Base-by-base conservation (phyloP, 2,113 vertebrate species). In the Scomber japonicus region DNA sequence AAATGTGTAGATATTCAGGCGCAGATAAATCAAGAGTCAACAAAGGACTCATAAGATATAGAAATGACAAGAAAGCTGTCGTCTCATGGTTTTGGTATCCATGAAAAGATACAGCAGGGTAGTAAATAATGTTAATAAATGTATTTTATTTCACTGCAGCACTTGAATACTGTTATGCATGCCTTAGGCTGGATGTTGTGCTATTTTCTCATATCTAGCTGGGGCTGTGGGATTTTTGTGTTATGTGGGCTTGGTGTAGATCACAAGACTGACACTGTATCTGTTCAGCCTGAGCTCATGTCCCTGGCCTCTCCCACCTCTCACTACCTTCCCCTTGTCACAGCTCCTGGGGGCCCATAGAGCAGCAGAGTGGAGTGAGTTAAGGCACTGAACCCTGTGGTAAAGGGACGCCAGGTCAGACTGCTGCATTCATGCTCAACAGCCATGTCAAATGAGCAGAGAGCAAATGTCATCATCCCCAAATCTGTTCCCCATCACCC, bases 11-110 rank as follows among this genome's bases (percentile, higher is more conserved):
- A 78, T 86, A 76, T 89, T 89, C 30, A 59, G 62, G 54, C 11
- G 35, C 30, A 49, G 55, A 88, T 79, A 57, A 86, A 85, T 89
- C 50, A 78, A 65, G 49, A 56, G 50, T 80, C 62, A 80, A 74
- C 55, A 71, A 73, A 87, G 13, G 59, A 72, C 46, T 75, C 60
- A 59, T 61, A 48, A 46, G 17, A n/a, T 51, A 31, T 45, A 57
- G 27, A 53, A 71, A 79, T 79, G 54, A 75, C 30, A 74, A 75
- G n/a, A 78, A 60, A 72, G 65, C 57, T 81, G 62, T 72, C 14
- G 2, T 83, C 79, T 60, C 14, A 56, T 30, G 50, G 63, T 64
- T 66, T 75, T 31, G 48, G 11, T 59, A 50, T 45, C 30, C 15
- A n/a, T 57, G 11, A 21, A 63, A 61, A 30, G 3, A 21, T 2